Evolutionary conservation across 2,888 invertebrate species (phyloP).

Genomic region (Flabesymbios commensalis): DNA sequence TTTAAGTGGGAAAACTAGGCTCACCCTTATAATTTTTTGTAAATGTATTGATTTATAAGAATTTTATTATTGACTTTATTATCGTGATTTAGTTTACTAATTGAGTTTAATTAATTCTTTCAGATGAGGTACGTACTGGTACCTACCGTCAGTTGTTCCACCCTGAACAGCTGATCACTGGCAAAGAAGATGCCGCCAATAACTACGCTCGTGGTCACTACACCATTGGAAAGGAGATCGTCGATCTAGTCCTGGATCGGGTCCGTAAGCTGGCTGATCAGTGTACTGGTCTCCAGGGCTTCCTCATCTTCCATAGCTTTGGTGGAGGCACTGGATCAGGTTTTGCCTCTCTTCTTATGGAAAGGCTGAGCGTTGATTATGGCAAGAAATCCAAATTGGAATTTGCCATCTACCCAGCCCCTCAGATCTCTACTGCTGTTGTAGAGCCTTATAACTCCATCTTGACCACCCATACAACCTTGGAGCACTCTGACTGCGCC

Average conservation of each 20-base stretch:
- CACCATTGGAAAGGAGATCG: constrained; percentile 49
- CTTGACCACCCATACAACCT: constrained; percentile 89
- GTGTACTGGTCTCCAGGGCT: constrained; percentile 59
- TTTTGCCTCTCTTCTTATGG: constrained; percentile 59
- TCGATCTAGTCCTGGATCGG: constrained; percentile 52
- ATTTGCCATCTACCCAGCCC: no score
- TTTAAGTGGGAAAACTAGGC: no score
- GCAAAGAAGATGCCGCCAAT: constrained; percentile 52
- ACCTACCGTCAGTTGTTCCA: constrained; percentile 49
- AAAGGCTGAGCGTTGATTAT: constrained; percentile 76
- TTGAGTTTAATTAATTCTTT: neutral
- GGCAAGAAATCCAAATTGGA: no score
- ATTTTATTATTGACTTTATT: no score
- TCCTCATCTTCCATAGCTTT: constrained; percentile 57
- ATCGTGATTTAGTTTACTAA: no score
- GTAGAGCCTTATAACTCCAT: constrained; percentile 66
- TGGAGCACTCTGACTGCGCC: constrained; percentile 92
- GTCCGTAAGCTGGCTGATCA: constrained; percentile 62
- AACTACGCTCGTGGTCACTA: constrained; percentile 53
- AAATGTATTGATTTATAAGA: no score
- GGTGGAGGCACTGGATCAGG: constrained; percentile 60
- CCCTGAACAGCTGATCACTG: no score
- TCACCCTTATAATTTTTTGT: no score
- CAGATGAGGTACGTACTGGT: constrained; percentile 49
- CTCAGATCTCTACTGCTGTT: constrained; percentile 37